A percentile compares a stretch with the other conserved stretches of the same genome.
phyloP scores from a whole-genome alignment of 2,797 vertebrate species.

The Monodelphis domestica region DNA sequence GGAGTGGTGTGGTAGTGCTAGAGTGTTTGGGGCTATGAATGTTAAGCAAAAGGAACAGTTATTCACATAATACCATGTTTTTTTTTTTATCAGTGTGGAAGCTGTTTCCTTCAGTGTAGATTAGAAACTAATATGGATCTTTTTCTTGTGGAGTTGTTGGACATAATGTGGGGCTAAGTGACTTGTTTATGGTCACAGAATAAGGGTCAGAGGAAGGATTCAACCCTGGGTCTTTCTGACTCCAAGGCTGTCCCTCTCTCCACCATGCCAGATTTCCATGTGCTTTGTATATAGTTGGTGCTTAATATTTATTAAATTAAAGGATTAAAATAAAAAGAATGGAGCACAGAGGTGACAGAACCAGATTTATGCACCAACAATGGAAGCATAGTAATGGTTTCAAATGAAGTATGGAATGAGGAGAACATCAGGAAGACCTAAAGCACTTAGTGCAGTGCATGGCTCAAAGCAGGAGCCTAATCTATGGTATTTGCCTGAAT shows the following conservation, averaged over 20 bases:
- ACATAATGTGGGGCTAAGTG: not conserved
- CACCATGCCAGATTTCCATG: not conserved
- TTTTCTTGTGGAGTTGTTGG: not conserved
- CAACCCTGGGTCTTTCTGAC: conserved; percentile 21
- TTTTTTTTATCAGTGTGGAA: not conserved
- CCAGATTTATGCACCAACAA: not conserved
- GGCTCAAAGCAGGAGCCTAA: not conserved
- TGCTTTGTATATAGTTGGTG: not conserved
- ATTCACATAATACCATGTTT: not conserved
- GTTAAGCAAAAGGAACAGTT: not conserved
- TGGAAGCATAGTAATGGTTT: not conserved
- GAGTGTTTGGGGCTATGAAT: not conserved
- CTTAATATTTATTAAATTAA: not conserved
- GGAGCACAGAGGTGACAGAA: not conserved
- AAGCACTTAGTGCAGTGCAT: not conserved
- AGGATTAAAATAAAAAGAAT: not conserved
- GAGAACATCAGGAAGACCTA: not conserved
- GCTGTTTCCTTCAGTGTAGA: not conserved
- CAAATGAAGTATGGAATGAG: not conserved
- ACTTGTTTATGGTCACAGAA: conserved; percentile 19
- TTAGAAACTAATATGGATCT: not conserved
- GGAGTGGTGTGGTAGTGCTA: not conserved
- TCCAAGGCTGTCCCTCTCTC: not conserved
- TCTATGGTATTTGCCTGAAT: not conserved
- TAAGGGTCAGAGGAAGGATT: conserved; percentile 14